These are phyloP conservation scores for Cryptomyrus ogoouensis DNA, from an alignment of 2,113 vertebrate genomes.

Conservation along the genomic window DNA sequence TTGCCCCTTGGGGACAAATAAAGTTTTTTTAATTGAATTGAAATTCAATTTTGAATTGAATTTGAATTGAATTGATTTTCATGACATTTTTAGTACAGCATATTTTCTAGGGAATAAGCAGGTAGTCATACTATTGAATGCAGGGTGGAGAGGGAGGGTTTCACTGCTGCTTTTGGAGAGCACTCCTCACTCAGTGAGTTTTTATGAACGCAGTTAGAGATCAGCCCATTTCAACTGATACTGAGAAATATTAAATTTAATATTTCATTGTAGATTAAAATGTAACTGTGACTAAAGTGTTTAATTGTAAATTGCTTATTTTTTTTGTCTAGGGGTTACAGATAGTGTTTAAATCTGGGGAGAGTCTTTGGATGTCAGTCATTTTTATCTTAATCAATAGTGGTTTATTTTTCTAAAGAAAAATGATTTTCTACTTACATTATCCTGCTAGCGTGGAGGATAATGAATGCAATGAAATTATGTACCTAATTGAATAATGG, in stretches of 20 bases:
- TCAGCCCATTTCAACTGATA: not conserved
- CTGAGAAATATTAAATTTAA: not conserved
- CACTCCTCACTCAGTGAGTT: not conserved
- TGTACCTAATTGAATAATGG: not conserved
- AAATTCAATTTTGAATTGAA: no score
- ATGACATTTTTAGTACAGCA: not conserved
- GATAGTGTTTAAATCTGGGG: not conserved
- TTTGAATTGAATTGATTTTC: no score
- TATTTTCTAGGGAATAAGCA: not conserved
- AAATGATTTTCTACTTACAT: not conserved
- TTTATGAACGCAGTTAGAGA: not conserved
- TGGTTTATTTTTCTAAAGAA: not conserved
- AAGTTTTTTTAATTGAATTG: no score
- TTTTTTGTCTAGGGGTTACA: not conserved
- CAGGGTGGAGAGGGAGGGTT: not conserved
- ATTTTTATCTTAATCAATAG: not conserved
- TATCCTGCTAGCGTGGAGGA: not conserved
- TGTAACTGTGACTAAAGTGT: not conserved
- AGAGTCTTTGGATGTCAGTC: not conserved
- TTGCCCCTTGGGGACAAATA: no score
- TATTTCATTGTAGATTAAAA: not conserved
- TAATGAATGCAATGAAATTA: not conserved
- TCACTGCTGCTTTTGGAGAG: not conserved
- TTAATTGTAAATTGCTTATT: not conserved
- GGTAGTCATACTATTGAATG: not conserved